A percentile compares a stretch with the other conserved stretches of the same genome.
These are phyloP conservation scores for Anisognathus igniventris DNA, from an alignment of 2,797 vertebrate genomes.

Conservation along the genomic window DNA sequence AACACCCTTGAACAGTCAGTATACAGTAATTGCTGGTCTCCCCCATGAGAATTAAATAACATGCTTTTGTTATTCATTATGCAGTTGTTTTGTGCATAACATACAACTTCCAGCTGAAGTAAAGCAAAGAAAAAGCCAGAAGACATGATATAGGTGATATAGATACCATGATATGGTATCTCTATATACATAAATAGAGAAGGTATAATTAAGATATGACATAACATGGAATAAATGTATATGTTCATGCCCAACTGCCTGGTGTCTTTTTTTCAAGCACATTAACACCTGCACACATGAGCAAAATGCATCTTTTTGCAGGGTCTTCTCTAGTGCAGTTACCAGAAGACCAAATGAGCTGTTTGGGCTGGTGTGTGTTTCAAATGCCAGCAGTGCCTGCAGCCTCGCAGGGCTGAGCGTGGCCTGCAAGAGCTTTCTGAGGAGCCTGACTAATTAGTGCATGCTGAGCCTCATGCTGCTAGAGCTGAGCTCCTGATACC, in stretches of 20 bases:
- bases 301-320: neutral
- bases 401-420: neutral
- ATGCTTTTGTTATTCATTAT: neutral
- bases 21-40: constrained; percentile 17
- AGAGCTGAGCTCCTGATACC: neutral
- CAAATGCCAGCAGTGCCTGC: neutral
- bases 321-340: neutral
- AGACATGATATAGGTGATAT: neutral
- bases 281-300: neutral
- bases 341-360: neutral
- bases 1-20: constrained; percentile 16
- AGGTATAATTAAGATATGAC: neutral
- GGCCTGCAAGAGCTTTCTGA: neutral
- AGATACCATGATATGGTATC: too few relatives aligned
- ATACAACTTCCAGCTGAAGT: neutral
- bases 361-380: neutral
- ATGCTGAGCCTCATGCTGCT: constrained; percentile 7
- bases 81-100: neutral
- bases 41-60: neutral
- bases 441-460: neutral
- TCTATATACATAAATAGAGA: neutral
- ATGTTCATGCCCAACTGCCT: neutral
- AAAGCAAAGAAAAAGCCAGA: neutral
- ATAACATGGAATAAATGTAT: neutral
- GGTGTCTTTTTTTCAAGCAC: neutral